A percentile compares a stretch with the other conserved stretches of the same genome.
Conservation (phyloP, 2,888 invertebrate genomes). For the Schizotus pectinicornis region DNA sequence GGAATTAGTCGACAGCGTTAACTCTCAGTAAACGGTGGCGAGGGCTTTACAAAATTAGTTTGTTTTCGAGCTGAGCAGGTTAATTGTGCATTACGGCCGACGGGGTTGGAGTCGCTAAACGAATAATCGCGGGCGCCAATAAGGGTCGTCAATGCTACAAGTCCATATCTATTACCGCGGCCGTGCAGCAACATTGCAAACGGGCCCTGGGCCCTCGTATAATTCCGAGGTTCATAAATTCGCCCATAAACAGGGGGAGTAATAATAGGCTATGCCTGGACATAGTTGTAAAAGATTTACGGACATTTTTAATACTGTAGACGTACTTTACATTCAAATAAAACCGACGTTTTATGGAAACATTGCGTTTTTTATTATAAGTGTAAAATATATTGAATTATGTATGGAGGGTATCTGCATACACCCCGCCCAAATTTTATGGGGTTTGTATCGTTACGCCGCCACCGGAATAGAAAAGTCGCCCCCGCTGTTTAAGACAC, state of each 20-base stretch:
- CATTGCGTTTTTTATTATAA: constrained; percentile 31
- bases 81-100: constrained; percentile 4
- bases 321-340: constrained; percentile 39
- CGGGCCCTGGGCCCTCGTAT: constrained; percentile 31
- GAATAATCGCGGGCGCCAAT: constrained; percentile 5
- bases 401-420: constrained; percentile 22
- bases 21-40: no score
- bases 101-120: constrained; percentile 10
- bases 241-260: constrained; percentile 33
- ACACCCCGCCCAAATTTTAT: constrained; percentile 22
- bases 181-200: constrained; percentile 29
- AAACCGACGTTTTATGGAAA: constrained; percentile 35
- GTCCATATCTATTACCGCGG: constrained; percentile 19
- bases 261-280: constrained; percentile 36
- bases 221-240: constrained; percentile 35
- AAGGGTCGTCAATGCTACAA: constrained; percentile 12
- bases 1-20: background rate
- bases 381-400: constrained; percentile 35
- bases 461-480: background rate
- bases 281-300: constrained; percentile 40
- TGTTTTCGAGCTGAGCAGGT: constrained; percentile 3
- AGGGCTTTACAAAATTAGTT: constrained; percentile 1
- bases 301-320: constrained; percentile 36
- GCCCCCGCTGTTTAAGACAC: background rate
- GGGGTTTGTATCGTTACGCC: constrained; percentile 4